Evolutionary conservation across 2,888 invertebrate species (phyloP), one percentile per base, ranked within the genome.

Genomic region (Calliopum simillimum): DNA sequence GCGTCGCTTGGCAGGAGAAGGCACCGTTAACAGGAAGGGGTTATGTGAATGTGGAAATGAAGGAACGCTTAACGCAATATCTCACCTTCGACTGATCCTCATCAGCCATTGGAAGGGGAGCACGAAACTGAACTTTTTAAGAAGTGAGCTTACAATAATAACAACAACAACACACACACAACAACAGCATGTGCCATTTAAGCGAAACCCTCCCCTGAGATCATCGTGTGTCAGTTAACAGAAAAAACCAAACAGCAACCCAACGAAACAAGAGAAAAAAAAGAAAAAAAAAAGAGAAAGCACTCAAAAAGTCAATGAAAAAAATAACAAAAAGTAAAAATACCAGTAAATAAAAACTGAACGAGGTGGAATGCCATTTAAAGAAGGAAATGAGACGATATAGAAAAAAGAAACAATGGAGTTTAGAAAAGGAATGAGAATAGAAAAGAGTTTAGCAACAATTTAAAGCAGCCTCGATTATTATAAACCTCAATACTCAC

Each of bases 201-300:
- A 61, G 61, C 14, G 46, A 61, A 61, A 61, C 21, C 61, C 61
- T 61, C 61, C 61, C 61, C 16, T 46, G 61, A 61, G 61, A 61
- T 61, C 61, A 61, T 23, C 19, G 19, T 19, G 21, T 61, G 46
- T 21, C 46, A 44, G 61, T 46, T 44, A 16, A 19, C 43, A 12
- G 11, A 16, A 46, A 16, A 46, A 14, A 46, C 44, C 33, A 61
- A 33, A 44, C 61, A 61, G 19, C 19, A 44, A 61, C 19, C 21
- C 19, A 21, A 21, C 55, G 8, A 25, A 14, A 56, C 21, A 25
- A 1, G 2, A 25, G 2, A 23, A 23, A 13, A 1, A 2, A 53
- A 21, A 53, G 6, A 13, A 33, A 33, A 33, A 33, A 33, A 51
- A 51, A n/a, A 11, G 8, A 33, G 8, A 33, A 33, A 33, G 8